Evolutionary conservation across 2,797 vertebrate species (phyloP), one percentile per base, ranked within the genome.

Genomic region (Echeneis naucrates): DNA sequence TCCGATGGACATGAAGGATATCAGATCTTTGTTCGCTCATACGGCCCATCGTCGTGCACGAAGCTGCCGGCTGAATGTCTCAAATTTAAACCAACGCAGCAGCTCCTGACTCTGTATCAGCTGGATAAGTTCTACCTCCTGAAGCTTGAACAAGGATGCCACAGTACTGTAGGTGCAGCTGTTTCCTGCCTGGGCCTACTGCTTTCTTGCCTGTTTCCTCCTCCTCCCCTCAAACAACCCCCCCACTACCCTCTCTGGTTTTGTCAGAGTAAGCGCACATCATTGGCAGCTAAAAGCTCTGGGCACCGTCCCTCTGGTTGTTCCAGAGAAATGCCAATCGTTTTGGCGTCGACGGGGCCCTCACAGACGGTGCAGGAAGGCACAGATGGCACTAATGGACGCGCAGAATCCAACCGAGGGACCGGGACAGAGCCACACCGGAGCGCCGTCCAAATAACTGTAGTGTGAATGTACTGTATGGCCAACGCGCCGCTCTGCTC

Each of bases 341-440:
- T 96, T 94, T 96, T 99, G 97, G 97, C 97, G 93, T 91, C 80
- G 88, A 87, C 90, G 90, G 92, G 94, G 92, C 82, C 93, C 92
- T 96, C 97, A 95, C 98, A 99, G 97, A 99, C 97, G 97, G 97
- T 94, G 93, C 94, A 94, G 94, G 87, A 93, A 95, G 94, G 96
- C 97, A 96, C 97, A 99, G 98, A 99, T 99, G 98, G 98, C 94
- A 94, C 96, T 97, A 98, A 99, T 98, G 97, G 97, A 98, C 96
- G 96, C 96, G 97, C 95, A 94, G 96, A 96, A 97, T 98, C 96
- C 97, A 98, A 97, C 93, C 94, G 96, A 96, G 96, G 95, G 95
- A 95, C 94, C 88, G 85, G 91, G 95, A 94, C 95, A 94, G 94
- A 92, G 94, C 95, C 95, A 95, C 94, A 88, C 92, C 93, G 90